Evolutionary conservation across 1,140 invertebrate genomes (phyloP).

Genomic region (Nasonia vitripennis): DNA sequence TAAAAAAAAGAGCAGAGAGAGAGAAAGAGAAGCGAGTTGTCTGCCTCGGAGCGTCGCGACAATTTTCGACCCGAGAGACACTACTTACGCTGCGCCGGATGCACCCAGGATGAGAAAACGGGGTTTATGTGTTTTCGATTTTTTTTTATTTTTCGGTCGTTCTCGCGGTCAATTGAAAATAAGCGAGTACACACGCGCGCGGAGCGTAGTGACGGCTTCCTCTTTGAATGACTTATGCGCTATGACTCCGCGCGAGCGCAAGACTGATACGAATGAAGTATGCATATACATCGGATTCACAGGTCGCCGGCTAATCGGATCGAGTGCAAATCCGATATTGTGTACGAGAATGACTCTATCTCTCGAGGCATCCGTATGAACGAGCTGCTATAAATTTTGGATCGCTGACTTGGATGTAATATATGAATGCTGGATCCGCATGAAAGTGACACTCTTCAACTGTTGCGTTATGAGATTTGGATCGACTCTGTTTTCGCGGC

Average conservation of each 20-base stretch:
- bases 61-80: background rate
- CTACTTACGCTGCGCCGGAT: background rate
- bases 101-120: background rate
- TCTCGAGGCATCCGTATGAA: background rate
- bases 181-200: too few species aligned
- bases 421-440: background rate
- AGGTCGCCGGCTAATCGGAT: background rate
- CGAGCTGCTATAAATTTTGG: background rate
- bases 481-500: background rate
- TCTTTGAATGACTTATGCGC: background rate
- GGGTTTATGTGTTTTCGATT: too few species aligned
- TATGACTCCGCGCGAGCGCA: too few species aligned
- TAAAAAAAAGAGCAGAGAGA: background rate
- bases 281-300: background rate
- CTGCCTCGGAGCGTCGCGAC: slow-evolving; percentile 2
- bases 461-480: background rate
- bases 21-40: background rate
- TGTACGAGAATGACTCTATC: background rate
- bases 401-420: background rate
- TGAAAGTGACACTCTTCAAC: background rate
- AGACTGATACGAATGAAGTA: background rate
- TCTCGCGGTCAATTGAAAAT: background rate
- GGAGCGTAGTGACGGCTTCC: background rate
- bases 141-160: too few species aligned
- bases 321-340: background rate